Evolutionary conservation across 2,113 vertebrate genomes (phyloP).

Genomic region (Bungarus multicinctus): DNA sequence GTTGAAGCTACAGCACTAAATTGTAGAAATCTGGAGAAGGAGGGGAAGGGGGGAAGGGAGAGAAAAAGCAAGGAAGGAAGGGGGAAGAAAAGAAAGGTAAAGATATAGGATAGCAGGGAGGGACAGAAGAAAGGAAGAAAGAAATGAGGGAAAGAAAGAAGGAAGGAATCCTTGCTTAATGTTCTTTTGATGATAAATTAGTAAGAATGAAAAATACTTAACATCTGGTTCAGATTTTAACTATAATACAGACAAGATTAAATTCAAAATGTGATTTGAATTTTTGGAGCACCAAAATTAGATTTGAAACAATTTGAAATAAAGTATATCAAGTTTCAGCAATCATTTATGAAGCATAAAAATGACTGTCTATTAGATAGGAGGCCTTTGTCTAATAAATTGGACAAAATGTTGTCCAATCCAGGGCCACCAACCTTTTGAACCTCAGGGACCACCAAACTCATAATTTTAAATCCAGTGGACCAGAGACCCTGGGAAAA

Average conservation of each 20-base stretch:
- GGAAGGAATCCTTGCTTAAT: not conserved
- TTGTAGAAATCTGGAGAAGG: not conserved
- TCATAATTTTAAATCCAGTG: too few species aligned
- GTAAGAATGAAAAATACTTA: not conserved
- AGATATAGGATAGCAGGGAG: too few species aligned
- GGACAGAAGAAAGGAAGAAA: too few species aligned
- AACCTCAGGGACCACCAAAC: too few species aligned
- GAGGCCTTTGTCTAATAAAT: not conserved
- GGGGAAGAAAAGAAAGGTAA: too few species aligned
- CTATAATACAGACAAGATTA: not conserved
- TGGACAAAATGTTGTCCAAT: too few species aligned
- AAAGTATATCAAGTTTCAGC: not conserved
- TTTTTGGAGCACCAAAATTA: not conserved
- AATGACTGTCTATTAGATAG: not conserved
- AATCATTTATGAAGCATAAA: not conserved
- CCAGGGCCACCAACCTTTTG: too few species aligned
- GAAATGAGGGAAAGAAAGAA: not conserved
- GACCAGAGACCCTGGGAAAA: too few species aligned
- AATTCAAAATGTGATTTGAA: not conserved
- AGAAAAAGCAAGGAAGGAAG: not conserved
- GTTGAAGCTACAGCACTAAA: not conserved
- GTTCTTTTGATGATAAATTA: not conserved
- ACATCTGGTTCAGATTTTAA: not conserved
- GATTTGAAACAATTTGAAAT: not conserved
- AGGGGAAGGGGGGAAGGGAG: not conserved